phyloP scores from a whole-genome alignment of 2,113 vertebrate genomes.

The Bothrops jararaca region DNA sequence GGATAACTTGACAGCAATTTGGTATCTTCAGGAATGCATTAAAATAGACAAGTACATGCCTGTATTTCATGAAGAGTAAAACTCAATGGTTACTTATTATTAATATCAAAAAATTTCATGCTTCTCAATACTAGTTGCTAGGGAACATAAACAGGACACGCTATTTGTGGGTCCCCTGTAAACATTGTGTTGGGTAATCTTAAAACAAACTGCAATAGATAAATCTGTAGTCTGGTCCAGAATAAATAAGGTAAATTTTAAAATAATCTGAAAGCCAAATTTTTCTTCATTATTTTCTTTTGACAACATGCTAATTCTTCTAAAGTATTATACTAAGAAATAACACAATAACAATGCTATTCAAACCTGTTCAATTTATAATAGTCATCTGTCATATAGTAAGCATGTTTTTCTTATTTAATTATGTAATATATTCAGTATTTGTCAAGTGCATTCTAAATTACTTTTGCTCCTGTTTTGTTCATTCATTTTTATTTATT shows the following conservation, averaged over 20 bases:
- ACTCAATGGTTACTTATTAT: background rate
- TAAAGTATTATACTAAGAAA: background rate
- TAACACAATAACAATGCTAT: background rate
- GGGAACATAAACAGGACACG: background rate
- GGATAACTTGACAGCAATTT: background rate
- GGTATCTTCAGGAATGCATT: background rate
- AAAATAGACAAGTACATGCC: background rate
- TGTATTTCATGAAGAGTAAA: background rate
- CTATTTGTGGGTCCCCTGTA: background rate
- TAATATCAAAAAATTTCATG: background rate
- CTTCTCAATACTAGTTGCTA: background rate
- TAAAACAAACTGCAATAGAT: background rate
- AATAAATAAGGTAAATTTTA: background rate
- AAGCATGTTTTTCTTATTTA: background rate
- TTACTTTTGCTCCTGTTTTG: background rate
- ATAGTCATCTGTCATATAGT: accelerated
- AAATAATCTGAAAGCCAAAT: background rate
- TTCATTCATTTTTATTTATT: constrained; percentile 2
- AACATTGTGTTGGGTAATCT: background rate
- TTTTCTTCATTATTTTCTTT: background rate
- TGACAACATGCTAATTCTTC: background rate
- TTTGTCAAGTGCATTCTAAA: constrained; percentile 29
- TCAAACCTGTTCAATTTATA: background rate
- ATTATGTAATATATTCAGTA: background rate
- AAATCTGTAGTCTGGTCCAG: background rate